Base-by-base conservation (phyloP, 2,113 vertebrate genomes). In the Plectropomus leopardus region DNA sequence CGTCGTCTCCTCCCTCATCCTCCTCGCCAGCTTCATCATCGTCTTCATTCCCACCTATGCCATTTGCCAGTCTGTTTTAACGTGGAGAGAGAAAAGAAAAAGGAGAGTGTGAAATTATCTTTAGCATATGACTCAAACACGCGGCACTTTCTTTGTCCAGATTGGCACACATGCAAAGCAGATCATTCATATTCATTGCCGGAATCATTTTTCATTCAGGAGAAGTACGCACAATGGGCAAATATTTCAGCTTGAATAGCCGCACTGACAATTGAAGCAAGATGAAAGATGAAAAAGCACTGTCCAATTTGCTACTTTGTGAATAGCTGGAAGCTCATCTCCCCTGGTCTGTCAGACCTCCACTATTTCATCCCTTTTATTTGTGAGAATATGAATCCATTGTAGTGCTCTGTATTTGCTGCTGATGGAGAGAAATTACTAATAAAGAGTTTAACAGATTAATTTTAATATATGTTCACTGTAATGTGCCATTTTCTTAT, bases 41-140 rank as follows among this genome's bases (percentile, higher is more conserved):
- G 0, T 91, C 88, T 34, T 90, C 85, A 36, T 85, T 85, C 23
- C 72, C 85, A 55, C 73, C 54, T 24, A 92, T 77, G 24, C 92
- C 92, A n/a, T 94, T 94, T 36, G 87, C 81, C 76, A 92, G 70
- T 23, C 93, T 94, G 80, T 58, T 50, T 71, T 36, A 72, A 58
- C 4, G 68, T 6, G 32, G 54, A 76, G 59, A 69, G 24, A 67
- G 57, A 70, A 63, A 72, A 83, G 30, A 42, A 77, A 40, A 54
- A 59, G 21, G 21, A 75, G 6, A 73, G 24, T 26, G 36, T 26
- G 13, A 77, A 70, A 76, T 82, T n/a, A 71, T 44, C 8, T 65
- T 65, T 8, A 53, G 24, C 23, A 50, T 32, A 45, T 72, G 50
- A 67, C 28, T 53, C 23, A 69, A 48, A 70, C 14, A 28, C 54